These are phyloP conservation scores for Bufotes viridis DNA, from an alignment of 2,797 vertebrate genomes.

Conservation along the genomic window DNA sequence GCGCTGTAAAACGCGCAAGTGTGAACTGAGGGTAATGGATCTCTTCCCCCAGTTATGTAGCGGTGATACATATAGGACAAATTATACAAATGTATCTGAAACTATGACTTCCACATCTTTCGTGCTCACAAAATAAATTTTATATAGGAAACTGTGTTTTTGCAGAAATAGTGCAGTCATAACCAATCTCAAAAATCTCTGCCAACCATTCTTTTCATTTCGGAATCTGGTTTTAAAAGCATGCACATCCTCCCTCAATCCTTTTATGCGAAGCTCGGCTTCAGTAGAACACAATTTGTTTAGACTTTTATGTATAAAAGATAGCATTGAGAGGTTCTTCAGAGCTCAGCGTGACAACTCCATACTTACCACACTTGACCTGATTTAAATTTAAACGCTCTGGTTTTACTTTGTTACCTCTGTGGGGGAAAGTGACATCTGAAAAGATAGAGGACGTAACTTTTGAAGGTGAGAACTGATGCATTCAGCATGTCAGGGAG, in stretches of 20 bases:
- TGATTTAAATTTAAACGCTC: constrained; percentile 40
- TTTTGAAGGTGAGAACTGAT: constrained; percentile 52
- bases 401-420: constrained; percentile 22
- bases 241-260: neutral
- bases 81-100: no score
- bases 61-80: no score
- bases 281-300: neutral
- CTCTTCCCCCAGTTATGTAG: no score
- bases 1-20: no score
- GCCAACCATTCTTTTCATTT: neutral
- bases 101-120: neutral
- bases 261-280: neutral
- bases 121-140: neutral
- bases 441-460: constrained; percentile 38
- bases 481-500: constrained; percentile 29
- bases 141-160: neutral
- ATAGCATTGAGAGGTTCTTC: neutral
- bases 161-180: neutral
- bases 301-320: neutral
- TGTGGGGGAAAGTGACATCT: constrained; percentile 36
- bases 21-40: no score
- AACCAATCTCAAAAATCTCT: neutral
- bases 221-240: neutral
- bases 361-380: constrained; percentile 43
- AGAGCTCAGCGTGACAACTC: constrained; percentile 32